These are phyloP conservation scores for Ceyx erithaca DNA, from an alignment of 2,797 vertebrate genomes.

Conservation along the genomic window DNA sequence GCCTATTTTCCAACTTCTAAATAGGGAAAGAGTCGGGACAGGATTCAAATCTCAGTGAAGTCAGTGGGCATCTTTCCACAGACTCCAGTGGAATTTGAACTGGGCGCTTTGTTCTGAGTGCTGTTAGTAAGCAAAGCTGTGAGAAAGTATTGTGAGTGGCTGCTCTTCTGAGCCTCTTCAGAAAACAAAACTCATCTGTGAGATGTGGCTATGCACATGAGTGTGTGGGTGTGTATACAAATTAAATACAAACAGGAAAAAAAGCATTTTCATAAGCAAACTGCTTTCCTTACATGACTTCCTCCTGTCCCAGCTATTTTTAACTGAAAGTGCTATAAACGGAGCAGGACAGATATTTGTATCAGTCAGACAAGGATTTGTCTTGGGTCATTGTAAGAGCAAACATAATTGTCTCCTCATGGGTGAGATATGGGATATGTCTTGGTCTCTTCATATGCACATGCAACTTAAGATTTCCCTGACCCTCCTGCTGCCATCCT, in stretches of 20 bases:
- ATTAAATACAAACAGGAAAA: neutral
- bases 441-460: neutral
- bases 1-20: neutral
- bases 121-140: conserved; percentile 19
- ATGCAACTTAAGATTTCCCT: neutral
- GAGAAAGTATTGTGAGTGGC: neutral
- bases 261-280: neutral
- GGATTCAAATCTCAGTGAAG: conserved; percentile 13
- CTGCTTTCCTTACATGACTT: neutral
- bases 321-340: conserved; percentile 12
- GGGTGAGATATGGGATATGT: neutral
- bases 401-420: neutral
- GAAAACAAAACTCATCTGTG: neutral
- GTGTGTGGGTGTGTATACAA: neutral
- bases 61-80: conserved; percentile 47
- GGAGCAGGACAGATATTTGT: conserved; percentile 6
- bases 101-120: neutral
- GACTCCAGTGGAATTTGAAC: neutral
- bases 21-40: neutral
- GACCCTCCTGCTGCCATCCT: neutral
- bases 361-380: neutral
- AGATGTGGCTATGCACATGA: neutral
- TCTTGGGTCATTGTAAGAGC: neutral
- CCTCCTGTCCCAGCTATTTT: neutral
- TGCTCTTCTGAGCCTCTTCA: neutral